phyloP scores from a whole-genome alignment of 2,113 vertebrate genomes.

The Lagopus leucura region DNA sequence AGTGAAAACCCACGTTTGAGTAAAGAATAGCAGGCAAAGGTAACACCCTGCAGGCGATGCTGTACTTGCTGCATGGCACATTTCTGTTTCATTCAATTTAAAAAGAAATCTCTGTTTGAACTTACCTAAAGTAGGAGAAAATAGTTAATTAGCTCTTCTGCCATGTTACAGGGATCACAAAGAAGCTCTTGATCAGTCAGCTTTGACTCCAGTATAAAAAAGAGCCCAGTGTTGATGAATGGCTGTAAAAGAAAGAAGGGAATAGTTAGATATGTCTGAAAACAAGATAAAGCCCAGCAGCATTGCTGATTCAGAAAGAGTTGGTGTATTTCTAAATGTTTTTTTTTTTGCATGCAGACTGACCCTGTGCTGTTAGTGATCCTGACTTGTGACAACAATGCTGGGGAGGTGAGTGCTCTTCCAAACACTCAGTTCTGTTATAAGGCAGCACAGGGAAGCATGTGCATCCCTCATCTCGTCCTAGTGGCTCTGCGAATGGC shows the following conservation, averaged over 20 bases:
- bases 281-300: not conserved
- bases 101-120: not conserved
- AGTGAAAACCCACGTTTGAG: not conserved
- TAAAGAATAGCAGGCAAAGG: not conserved
- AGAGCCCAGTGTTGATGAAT: not conserved
- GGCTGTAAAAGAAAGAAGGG: not conserved
- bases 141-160: not conserved
- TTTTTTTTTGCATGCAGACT: not conserved
- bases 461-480: not conserved
- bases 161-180: not conserved
- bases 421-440: not conserved
- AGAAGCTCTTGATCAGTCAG: not conserved
- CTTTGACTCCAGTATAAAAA: not conserved
- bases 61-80: not conserved
- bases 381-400: fast-evolving
- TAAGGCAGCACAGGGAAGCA: not conserved
- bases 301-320: not conserved
- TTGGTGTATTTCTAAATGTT: not conserved
- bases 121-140: not conserved
- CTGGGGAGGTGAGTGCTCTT: slow-evolving; percentile 24
- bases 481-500: not conserved
- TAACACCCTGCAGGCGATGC: not conserved
- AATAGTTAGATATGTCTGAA: not conserved
- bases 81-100: not conserved
- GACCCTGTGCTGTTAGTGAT: not conserved